Conservation (phyloP, 2,797 vertebrate genomes). For the Crypturellus tataupa region DNA sequence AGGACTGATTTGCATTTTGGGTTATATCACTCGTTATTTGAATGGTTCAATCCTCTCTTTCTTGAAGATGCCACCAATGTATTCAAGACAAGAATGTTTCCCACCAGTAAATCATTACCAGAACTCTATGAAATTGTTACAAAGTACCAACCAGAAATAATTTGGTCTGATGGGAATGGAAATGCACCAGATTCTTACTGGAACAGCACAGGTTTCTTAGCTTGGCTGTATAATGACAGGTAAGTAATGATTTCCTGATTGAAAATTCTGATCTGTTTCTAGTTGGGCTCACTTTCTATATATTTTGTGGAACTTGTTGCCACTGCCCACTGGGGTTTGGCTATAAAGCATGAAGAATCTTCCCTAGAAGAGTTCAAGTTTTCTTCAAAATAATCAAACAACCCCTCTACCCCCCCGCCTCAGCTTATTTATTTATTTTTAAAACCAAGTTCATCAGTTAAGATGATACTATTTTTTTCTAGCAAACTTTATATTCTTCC, state of each 20-base stretch:
- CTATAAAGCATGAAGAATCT: not conserved
- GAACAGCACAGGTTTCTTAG: constrained; percentile 96
- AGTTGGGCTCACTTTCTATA: not conserved
- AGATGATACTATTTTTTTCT: not conserved
- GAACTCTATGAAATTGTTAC: constrained; percentile 92
- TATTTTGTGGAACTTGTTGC: not conserved
- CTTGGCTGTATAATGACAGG: constrained; percentile 98
- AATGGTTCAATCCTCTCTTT: constrained; percentile 96
- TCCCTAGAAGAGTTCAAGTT: not conserved
- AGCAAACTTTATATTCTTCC: not conserved
- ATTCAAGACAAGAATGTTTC: constrained; percentile 87
- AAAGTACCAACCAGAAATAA: constrained; percentile 90
- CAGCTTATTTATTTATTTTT: not conserved
- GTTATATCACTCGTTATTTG: constrained; percentile 95
- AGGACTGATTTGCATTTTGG: constrained; percentile 88
- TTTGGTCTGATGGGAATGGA: constrained; percentile 96
- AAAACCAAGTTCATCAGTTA: not conserved
- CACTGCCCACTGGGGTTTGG: not conserved
- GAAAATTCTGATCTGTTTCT: not conserved
- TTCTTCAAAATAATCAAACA: not conserved
- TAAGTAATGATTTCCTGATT: constrained; percentile 38
- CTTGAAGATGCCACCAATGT: constrained; percentile 81
- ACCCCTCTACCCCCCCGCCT: too few relatives aligned
- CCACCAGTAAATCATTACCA: constrained; percentile 87
- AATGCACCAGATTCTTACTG: constrained; percentile 90